Evolutionary conservation across 2,113 vertebrate species (phyloP), one percentile per base, ranked within the genome.

Genomic region (Gnathonemus longibarbis): DNA sequence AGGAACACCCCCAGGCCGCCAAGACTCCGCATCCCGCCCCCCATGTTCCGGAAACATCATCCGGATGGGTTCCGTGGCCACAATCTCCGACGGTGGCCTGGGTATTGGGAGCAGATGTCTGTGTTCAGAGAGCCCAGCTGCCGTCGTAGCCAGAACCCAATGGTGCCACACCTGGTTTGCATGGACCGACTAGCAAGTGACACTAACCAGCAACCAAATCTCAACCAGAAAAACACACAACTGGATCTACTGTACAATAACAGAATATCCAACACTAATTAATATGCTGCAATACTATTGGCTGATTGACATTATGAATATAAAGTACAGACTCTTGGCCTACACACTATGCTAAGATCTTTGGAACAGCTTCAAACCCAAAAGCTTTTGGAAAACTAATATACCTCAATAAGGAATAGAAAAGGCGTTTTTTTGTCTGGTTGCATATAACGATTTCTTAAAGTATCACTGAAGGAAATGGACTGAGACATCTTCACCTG

Each of bases 71-170:
- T 39, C 48, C 6, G 31, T 3, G 31, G 85, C 50, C n/a, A 1
- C 50, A 2, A 39, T 87, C 50, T 35, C 11, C 46, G 5, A 56
- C 15, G n/a, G 84, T 50, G n/a, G 48, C 46, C 48, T 0, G 24
- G 49, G 19, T 87, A 87, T 87, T 87, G 31, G 31, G 39, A 87
- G 50, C 85, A 87, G 85, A 87, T 80, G 74, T 80, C 35, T 45
- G 46, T 45, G 6, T 45, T 24, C 35, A 27, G 17, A 21, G 39
- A 39, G 19, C 45, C 42, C 19, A 9, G 21, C 19, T 17, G 6
- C 11, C 3, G 21, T 50, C 21, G 4, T 5, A 39, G 70, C 35
- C 31, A 35, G 70, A 39, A 5, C 31, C 9, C 31, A 15, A 4
- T 39, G 31, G 31, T 27, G n/a, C 66, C 27, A 7, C 31, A 35